A percentile compares a stretch with the other conserved stretches of the same genome.
These are phyloP conservation scores for Mastomys coucha DNA, from an alignment of 2,113 vertebrate species.

Conservation along the genomic window DNA sequence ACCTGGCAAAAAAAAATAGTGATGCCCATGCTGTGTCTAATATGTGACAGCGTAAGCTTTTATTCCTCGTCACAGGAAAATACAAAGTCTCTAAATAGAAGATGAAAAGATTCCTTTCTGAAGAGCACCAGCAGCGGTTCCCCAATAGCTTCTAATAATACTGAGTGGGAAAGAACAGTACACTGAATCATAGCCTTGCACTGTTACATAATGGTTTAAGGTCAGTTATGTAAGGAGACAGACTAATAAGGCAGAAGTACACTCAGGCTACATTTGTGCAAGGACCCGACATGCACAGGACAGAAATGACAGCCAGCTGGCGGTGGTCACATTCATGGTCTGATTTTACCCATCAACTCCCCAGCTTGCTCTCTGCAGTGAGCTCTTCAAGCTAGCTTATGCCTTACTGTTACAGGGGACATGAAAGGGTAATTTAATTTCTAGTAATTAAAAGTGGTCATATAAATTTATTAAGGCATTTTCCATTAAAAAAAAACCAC, in stretches of 20 bases:
- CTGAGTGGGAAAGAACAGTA: slow-evolving; percentile 79
- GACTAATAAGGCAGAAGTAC: slow-evolving; percentile 71
- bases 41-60: slow-evolving; percentile 71
- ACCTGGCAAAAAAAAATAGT: not conserved
- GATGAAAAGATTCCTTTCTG: slow-evolving; percentile 81
- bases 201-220: slow-evolving; percentile 80
- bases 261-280: slow-evolving; percentile 32
- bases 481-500: not conserved
- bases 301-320: not conserved
- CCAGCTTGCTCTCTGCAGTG: not conserved
- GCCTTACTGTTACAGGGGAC: not conserved
- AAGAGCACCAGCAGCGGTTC: slow-evolving; percentile 71
- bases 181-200: slow-evolving; percentile 80
- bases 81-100: slow-evolving; percentile 83
- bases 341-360: not conserved
- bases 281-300: slow-evolving; percentile 43
- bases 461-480: not conserved
- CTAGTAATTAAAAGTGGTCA: not conserved
- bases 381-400: not conserved
- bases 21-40: not conserved
- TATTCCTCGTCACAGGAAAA: slow-evolving; percentile 82
- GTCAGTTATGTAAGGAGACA: slow-evolving; percentile 84
- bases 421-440: slow-evolving; percentile 13
- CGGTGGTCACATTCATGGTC: not conserved
- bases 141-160: slow-evolving; percentile 85